Base-by-base conservation (phyloP, 2,113 vertebrate genomes). In the Lophochroa leadbeateri region DNA sequence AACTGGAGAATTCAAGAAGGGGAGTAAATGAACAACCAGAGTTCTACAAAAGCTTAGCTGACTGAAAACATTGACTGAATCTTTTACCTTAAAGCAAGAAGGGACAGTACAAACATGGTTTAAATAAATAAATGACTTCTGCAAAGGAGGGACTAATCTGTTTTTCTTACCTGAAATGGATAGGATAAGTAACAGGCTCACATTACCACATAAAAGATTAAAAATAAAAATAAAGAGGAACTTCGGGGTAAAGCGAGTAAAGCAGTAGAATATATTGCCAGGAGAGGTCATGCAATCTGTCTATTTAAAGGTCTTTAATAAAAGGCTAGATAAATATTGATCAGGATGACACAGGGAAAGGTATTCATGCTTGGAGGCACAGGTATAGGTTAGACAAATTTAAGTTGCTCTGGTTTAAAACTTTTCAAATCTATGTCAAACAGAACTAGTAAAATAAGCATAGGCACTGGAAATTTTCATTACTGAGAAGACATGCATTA, bases 301-400 rank as follows among this genome's bases (percentile, higher is more conserved):
- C 53, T 90, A 27, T 58, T 92, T 92, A 82, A 76, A 94, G 29
- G 29, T 80, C 44, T 77, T 96, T 52, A 64, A 80, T 71, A 74
- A 82, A 91, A 83, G 4, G 5, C 17, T 86, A 57, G 29, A 72
- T 91, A 95, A 95, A 95, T 92, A 94, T 88, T 85, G 58, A 74
- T 80, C 47, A 85, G 79, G 89, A 72, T 61, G 31, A 46, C 47
- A 72, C 2, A 44, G 8, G 43, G 29, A 90, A 92, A 88, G 1
- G 33, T 82, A 90, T 83, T 95, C 13, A 50, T 55, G 17, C 68
- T 77, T 69, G 16, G 29, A 94, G 69, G 23, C 33, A 86, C 15
- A 79, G 15, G 17, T 52, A 65, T 9, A 83, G 14, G 41, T 84
- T 64, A 92, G 23, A 79, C 68, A 93, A 84, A 61, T 53, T 88